Base-by-base conservation (phyloP, 2,888 invertebrate genomes). In the Aricia artaxerxes region DNA sequence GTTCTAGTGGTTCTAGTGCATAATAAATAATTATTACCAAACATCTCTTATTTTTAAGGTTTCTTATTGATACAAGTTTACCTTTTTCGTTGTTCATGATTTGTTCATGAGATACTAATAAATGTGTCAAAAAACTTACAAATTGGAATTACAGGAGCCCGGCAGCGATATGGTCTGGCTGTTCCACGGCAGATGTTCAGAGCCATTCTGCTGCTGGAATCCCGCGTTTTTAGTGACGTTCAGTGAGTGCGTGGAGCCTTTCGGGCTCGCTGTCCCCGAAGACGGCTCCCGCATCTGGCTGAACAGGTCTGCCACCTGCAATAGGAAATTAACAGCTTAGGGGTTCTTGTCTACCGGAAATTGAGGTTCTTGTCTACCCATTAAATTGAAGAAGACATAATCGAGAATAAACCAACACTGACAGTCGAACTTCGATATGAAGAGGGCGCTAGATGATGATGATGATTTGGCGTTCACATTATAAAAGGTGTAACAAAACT, bases 241-340 rank as follows among this genome's bases (percentile, higher is more conserved):
- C 2, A 93, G 85, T 0, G 93, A 92, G 73, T 83, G 84, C 60
- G 85, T 88, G 61, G 93, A 92, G 1, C 91, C 90, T 80, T 84
- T 84, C 83, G 91, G 93, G 85, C 90, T 92, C 1, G 87, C 82
- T 0, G 88, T 88, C 85, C 90, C 90, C 0, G 93, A 91, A 0
- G 91, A 93, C n/a, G 90, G 96, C 85, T 97, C 97, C 84, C 96
- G 96, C 95, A 97, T 97, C 85, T 96, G 96, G 80, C 95, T 95
- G 90, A 97, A 97, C 79, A 97, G 92, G 79, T 97, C 97, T 24
- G 96, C 95, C 77, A 97, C 97, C 97, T 97, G 92, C 2, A 93
- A 94, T 61, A 83, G 64, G 82, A 81, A 79, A 80, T 11, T 11
- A 9, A 2, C 5, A 4, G 38, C 31, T 61, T 16, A 57, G 16